Evolutionary conservation across 2,797 vertebrate genomes (phyloP).

Genomic region (Silurus aristotelis): DNA sequence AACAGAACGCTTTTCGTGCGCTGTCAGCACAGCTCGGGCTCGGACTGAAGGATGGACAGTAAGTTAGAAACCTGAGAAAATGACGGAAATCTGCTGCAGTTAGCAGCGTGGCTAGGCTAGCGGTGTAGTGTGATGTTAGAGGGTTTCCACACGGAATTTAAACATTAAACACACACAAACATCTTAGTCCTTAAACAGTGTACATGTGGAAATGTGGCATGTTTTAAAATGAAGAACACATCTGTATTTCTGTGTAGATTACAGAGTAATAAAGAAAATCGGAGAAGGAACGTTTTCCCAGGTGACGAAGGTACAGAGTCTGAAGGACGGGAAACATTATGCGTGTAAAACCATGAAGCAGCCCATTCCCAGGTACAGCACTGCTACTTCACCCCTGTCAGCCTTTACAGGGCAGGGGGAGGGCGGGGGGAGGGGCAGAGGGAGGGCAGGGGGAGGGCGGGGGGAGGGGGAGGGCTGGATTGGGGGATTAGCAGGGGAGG

Average conservation of each 20-base stretch:
- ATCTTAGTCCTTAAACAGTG: neutral
- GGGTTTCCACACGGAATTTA: no score
- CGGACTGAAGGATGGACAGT: conserved; percentile 65
- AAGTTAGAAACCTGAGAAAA: conserved; percentile 55
- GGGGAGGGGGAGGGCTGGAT: no score
- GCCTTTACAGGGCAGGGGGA: no score
- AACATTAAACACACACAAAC: neutral
- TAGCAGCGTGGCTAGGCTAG: neutral
- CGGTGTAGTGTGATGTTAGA: neutral
- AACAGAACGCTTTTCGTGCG: neutral
- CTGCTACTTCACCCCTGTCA: no score
- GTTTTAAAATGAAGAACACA: neutral
- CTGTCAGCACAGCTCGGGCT: conserved; percentile 35
- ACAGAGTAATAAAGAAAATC: conserved; percentile 83
- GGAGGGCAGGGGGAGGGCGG: no score
- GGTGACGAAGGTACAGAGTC: conserved; percentile 82
- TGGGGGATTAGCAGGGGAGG: no score
- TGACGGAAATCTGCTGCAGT: neutral
- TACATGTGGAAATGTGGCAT: neutral
- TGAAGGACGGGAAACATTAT: conserved; percentile 82
- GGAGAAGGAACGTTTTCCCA: conserved; percentile 89
- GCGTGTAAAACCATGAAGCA: conserved; percentile 89
- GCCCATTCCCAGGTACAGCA: conserved; percentile 79
- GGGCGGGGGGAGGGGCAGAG: no score
- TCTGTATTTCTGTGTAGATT: conserved; percentile 68